Evolutionary conservation across 1,140 invertebrate genomes (phyloP), one percentile per base, ranked within the genome.

Genomic region (Drosophila littoralis): DNA sequence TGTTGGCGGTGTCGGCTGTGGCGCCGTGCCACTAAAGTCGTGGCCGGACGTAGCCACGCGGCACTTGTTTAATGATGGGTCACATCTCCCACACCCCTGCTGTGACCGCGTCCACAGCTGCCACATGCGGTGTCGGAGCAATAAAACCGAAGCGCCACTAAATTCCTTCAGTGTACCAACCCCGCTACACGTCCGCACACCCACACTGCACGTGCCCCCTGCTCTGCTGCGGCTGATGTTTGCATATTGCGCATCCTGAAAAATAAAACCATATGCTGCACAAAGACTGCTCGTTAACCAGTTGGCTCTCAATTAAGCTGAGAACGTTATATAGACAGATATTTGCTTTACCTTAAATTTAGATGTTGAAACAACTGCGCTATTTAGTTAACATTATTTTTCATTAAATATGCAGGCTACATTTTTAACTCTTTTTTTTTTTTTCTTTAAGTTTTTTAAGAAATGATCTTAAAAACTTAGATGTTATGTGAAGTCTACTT

Each of bases 11-110:
- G 51, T 35, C 57, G 50, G 43, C 54, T 54, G 36, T 43, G 76
- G 58, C 57, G 72, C 57, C 76, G 52, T 66, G 80, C 79, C 79
- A 83, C 80, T 79, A 81, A 81, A 78, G 75, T 85, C 83, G 79
- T 85, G 75, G 77, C 83, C 79, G 82, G 82, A 85, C 83, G 71
- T 88, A 55, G 84, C 76, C 72, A 76, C 68, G 83, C 80, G 76
- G 76, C 76, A 77, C 68, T 86, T 66, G 76, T 64, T 77, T 80
- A 79, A 83, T 78, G 81, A 61, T 61, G 50, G 63, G 63, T 73
- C 81, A 67, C 61, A 59, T 57, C 71, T 52, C 17, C 57, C 46
- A 63, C 48, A 50, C 36, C 68, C 55, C 38, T 15, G 42, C 52
- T 54, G 51, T 66, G 64, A 57, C 51, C 43, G 55, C 57, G 64